phyloP scores from a whole-genome alignment of 2,113 vertebrate species.

The Myotis lucifugus region DNA sequence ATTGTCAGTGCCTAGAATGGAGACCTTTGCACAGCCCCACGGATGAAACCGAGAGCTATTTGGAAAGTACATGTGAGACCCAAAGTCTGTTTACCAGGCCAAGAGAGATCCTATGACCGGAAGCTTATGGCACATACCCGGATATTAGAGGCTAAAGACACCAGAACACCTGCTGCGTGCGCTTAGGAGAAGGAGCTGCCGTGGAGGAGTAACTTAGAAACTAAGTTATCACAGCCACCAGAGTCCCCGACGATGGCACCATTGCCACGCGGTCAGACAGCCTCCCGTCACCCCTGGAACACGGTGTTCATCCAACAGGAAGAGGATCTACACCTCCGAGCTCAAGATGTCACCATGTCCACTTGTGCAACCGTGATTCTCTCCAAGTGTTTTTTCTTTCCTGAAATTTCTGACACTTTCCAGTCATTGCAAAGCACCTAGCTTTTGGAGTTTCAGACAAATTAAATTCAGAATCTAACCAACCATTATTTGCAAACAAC shows the following conservation, averaged over 20 bases:
- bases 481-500: conserved; percentile 13
- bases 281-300: background rate
- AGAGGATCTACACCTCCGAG: background rate
- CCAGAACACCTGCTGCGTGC: background rate
- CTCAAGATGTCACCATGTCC: background rate
- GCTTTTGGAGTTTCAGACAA: background rate
- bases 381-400: background rate
- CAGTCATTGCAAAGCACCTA: background rate
- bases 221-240: background rate
- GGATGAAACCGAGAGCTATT: background rate
- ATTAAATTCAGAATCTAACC: background rate
- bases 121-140: background rate
- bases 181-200: background rate
- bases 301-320: background rate
- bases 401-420: background rate
- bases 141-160: background rate
- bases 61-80: background rate
- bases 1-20: background rate
- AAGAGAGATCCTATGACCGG: background rate
- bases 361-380: background rate
- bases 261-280: accelerated
- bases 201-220: background rate
- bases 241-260: background rate
- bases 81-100: background rate
- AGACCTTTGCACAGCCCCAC: background rate